Evolutionary conservation across 2,888 invertebrate genomes (phyloP).

Genomic region (Nemotelus nigrinus): DNA sequence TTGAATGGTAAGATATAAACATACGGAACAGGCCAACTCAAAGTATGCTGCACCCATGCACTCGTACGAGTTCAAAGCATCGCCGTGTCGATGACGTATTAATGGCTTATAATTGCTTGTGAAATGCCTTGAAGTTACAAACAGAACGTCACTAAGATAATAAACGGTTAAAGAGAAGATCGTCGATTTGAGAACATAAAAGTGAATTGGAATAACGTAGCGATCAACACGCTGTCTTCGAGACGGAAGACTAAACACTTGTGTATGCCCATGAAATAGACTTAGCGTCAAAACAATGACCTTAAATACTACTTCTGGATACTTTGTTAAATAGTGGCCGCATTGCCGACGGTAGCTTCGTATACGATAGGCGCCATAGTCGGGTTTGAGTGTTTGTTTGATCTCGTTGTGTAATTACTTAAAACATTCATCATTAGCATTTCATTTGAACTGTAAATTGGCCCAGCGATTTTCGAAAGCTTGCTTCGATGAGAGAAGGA

Average conservation of each 20-base stretch:
- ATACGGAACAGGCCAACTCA: too few species aligned
- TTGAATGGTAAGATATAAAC: too few species aligned
- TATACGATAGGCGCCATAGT: background rate
- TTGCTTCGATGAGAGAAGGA: too few species aligned
- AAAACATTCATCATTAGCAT: too few species aligned
- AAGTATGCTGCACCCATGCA: too few species aligned
- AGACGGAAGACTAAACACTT: slow-evolving; percentile 25
- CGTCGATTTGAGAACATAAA: slow-evolving; percentile 21
- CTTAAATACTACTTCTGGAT: background rate
- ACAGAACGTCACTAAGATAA: slow-evolving; percentile 28
- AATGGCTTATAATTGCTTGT: slow-evolving; percentile 15
- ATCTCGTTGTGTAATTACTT: too few species aligned
- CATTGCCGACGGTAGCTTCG: background rate
- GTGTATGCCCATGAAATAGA: background rate
- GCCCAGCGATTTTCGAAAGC: too few species aligned
- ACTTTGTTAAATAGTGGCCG: background rate
- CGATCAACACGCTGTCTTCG: slow-evolving; percentile 27
- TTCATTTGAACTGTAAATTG: too few species aligned
- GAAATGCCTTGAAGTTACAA: slow-evolving; percentile 20
- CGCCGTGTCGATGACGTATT: slow-evolving; percentile 26
- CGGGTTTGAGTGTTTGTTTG: background rate
- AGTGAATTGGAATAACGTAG: background rate
- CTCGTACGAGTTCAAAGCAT: slow-evolving; percentile 11
- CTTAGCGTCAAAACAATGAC: slow-evolving; percentile 3
- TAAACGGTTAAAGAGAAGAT: slow-evolving; percentile 20